Base-by-base conservation (phyloP, 2,888 invertebrate species). In the Clanis bilineata region DNA sequence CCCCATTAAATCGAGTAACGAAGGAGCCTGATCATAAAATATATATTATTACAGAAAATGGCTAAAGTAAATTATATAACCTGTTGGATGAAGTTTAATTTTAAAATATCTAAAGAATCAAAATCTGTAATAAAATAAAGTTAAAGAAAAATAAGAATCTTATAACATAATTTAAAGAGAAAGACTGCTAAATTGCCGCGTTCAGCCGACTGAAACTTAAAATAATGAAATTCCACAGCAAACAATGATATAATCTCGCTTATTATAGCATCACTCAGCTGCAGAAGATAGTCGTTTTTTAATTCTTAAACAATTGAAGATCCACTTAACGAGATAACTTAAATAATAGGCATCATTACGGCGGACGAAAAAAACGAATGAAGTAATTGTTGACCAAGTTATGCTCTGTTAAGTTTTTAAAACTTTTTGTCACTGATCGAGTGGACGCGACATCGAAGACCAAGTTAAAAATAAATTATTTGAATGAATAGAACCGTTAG, bases 241-340 rank as follows among this genome's bases (percentile, higher is more conserved):
- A 51, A 51, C 51, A 51, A 51, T 51, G 28, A 51, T 51, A 32
- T 32, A 32, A 51, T 18, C 51, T 18, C 18, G 1, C 32, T 51
- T 51, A 51, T 51, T 51, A 51, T 51, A 32, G 28, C 51, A 51
- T 51, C 51, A 32, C 51, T 32, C 18, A 28, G 10, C 51, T 32
- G 6, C 51, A 28, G 32, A 18, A 18, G 51, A 51, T 18, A 21
- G 51, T 18, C 9, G 32, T 32, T 51, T 47, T 44, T 32, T 32
- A 51, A 51, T 51, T 51, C 32, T 51, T 32, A 32, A 51, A 51
- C 51, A 51, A 51, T 51, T 51, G 51, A 51, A 51, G 51, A 51
- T 51, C 32, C 32, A 51, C 32, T 51, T 51, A 28, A 51, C 51
- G 10, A 51, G 51, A 51, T 51, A 51, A 51, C 32, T 51, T 32